A percentile compares a stretch with the other conserved stretches of the same genome.
These are phyloP conservation scores for Strigamia crassipes DNA, from an alignment of 2,888 invertebrate genomes.

Conservation along the genomic window DNA sequence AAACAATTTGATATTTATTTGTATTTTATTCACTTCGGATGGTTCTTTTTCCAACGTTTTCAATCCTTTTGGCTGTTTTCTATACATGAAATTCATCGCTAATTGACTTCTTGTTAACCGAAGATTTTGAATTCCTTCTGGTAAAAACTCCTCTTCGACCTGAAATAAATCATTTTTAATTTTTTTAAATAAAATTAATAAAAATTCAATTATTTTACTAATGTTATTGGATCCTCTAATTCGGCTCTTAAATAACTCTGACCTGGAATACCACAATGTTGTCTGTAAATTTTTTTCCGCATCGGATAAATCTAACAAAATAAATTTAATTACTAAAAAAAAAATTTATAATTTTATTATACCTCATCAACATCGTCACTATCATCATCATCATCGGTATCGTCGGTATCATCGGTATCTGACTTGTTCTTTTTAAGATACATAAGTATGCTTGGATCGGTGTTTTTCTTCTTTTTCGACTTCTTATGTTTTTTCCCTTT, in stretches of 20 bases:
- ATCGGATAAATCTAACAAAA: background rate
- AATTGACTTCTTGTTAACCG: background rate
- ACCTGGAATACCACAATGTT: slow-evolving; percentile 23
- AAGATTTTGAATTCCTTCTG: background rate
- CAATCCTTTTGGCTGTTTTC: background rate
- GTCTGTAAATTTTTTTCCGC: background rate
- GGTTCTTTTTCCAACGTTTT: background rate
- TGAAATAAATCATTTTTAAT: background rate
- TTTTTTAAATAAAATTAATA: background rate
- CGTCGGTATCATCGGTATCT: background rate
- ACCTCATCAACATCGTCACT: background rate
- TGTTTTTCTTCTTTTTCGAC: background rate
- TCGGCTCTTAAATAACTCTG: slow-evolving; percentile 26
- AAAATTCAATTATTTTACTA: background rate
- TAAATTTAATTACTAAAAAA: background rate
- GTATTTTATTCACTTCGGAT: background rate
- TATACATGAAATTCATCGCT: background rate
- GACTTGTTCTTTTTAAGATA: background rate
- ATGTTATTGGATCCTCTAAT: slow-evolving; percentile 26
- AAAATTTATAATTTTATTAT: background rate
- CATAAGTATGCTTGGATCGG: background rate
- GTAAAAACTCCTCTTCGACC: slow-evolving; percentile 1
- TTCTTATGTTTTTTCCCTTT: background rate
- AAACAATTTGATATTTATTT: background rate
- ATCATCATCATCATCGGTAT: background rate